Conservation (phyloP, 2,888 invertebrate genomes). For the Cephus pygmeus region DNA sequence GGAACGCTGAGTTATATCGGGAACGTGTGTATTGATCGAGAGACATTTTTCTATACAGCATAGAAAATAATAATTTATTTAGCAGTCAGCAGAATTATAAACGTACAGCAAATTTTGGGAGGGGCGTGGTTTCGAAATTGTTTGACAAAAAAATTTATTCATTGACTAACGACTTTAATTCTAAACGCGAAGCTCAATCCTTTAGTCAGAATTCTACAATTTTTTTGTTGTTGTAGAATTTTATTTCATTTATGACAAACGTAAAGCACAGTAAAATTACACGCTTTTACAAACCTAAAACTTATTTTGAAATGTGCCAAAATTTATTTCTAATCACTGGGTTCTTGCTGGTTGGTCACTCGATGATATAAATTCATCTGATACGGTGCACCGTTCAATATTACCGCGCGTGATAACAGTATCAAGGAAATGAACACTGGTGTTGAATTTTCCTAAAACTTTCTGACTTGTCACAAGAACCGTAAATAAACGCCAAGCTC, state of each 20-base stretch:
- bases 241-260: neutral
- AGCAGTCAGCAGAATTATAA: slow-evolving; percentile 54
- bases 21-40: neutral
- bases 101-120: slow-evolving; percentile 42
- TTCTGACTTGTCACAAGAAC: neutral
- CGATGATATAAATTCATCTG: neutral
- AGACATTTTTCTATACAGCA: slow-evolving; percentile 44
- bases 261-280: neutral
- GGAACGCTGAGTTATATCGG: neutral
- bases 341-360: neutral
- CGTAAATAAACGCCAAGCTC: neutral
- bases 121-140: neutral
- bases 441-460: neutral
- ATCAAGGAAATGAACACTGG: neutral
- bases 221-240: neutral
- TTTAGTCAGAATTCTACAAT: neutral
- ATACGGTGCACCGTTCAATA: neutral
- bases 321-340: neutral
- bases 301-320: neutral
- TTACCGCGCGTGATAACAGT: neutral
- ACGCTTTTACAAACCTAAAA: neutral
- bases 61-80: slow-evolving; percentile 65
- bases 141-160: neutral
- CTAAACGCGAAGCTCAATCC: neutral
- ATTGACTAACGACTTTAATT: neutral